These are phyloP conservation scores for Andinoacara biseriatus DNA, from an alignment of 2,113 vertebrate genomes.

Conservation along the genomic window DNA sequence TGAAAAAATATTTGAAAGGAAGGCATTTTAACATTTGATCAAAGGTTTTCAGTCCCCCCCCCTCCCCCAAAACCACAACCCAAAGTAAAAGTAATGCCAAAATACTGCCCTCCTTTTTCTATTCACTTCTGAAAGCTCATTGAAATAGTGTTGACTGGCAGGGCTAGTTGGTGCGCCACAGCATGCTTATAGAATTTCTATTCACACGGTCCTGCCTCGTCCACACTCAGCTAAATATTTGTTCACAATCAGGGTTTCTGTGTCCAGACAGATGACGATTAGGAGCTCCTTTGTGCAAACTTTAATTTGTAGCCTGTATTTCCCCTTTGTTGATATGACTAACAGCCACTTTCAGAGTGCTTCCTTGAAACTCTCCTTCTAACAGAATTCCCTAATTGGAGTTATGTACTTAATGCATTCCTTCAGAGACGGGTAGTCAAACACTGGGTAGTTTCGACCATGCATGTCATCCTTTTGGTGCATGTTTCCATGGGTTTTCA, in stretches of 20 bases:
- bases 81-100: conserved; percentile 3
- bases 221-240: background rate
- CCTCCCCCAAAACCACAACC: background rate
- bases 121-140: background rate
- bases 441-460: background rate
- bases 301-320: background rate
- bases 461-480: background rate
- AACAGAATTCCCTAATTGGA: background rate
- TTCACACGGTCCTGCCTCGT: background rate
- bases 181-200: background rate
- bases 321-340: background rate
- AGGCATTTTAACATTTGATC: conserved; percentile 8
- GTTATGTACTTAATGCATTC: background rate
- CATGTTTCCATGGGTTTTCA: background rate
- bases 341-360: background rate
- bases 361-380: background rate
- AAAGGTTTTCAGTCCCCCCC: background rate
- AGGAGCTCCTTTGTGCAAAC: background rate
- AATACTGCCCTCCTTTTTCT: background rate
- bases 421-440: background rate
- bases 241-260: background rate
- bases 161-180: background rate
- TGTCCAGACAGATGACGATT: background rate
- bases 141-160: background rate
- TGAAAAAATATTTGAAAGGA: conserved; percentile 7